These are phyloP conservation scores for Scytalopus superciliaris DNA, from an alignment of 2,113 vertebrate species.

Conservation along the genomic window DNA sequence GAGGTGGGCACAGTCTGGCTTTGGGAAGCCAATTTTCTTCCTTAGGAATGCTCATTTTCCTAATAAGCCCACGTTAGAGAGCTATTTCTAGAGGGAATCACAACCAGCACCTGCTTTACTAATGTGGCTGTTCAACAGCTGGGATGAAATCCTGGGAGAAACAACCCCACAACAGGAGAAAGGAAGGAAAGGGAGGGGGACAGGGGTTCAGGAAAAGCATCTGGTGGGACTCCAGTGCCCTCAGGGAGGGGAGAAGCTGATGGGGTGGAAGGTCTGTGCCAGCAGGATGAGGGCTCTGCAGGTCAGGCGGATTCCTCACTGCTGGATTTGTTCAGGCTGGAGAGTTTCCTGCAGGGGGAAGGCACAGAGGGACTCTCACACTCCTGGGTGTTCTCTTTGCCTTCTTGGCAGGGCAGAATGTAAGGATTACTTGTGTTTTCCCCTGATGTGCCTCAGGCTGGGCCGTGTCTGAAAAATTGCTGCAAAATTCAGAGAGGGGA, in stretches of 20 bases:
- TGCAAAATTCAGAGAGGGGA: not conserved
- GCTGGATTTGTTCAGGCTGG: not conserved
- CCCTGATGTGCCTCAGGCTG: not conserved
- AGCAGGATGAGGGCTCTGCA: not conserved
- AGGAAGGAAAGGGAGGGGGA: not conserved
- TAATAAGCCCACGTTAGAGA: not conserved
- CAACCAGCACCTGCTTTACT: not conserved
- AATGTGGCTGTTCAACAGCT: not conserved
- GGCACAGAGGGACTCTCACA: accelerated
- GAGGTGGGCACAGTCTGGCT: not conserved
- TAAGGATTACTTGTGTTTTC: accelerated
- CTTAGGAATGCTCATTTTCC: not conserved
- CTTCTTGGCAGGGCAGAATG: not conserved
- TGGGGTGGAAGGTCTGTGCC: not conserved
- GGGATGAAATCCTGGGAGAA: not conserved
- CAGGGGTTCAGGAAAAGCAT: not conserved
- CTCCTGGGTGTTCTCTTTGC: not conserved
- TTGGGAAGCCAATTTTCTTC: not conserved
- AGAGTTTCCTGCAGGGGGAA: not conserved
- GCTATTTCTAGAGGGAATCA: not conserved
- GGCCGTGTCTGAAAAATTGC: accelerated
- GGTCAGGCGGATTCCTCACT: not conserved
- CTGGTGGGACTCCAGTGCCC: not conserved
- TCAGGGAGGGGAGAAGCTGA: not conserved
- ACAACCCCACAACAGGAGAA: accelerated